Base-by-base conservation (phyloP, 2,113 vertebrate genomes). In the Periophthalmus modestus region DNA sequence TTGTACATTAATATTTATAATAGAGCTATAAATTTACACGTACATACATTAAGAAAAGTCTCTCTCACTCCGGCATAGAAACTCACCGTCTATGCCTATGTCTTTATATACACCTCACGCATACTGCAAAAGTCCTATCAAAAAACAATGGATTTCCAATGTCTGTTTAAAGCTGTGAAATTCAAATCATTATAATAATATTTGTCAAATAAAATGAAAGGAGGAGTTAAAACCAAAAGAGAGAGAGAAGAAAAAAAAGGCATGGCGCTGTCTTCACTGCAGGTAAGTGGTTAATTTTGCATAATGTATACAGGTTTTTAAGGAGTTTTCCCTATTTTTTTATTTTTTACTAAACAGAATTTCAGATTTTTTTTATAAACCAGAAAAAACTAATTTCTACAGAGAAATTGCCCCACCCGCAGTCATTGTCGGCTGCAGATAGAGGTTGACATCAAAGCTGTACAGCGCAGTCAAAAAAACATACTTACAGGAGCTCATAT, bases 401-500 rank as follows among this genome's bases (percentile, higher is more conserved):
- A 95, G 93, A 95, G 92, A 93, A 91, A 94, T 92, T 93, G 93
- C 93, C 89, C 93, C 90, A 93, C 91, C 94, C 91, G 90, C 94
- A 95, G 94, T 92, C 91, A 94, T 92, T 91, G 80, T 92, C 89
- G 91, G 92, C 93, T 93, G 95, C 92, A 91, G 95, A 94, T 93
- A 93, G 94, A 92, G 92, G 89, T 66, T 94, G 95, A 95, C 94
- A 95, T 95, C 93, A 96, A 43, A 96, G 95, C 96, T 96, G 94
- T 95, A 96, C 92, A 97, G 94, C 95, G 95, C 96, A 94, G 94
- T 95, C 95, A 91, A 95, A 95, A 54, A 59, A 96, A 96, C 94
- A 94, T 93, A 92, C 93, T 94, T 95, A 95, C 95, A 96, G 96
- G 95, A 96, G 96, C 96, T 96, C 95, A 95, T 96, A n/a, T 91